Evolutionary conservation across 2,888 invertebrate species (phyloP).

Genomic region (Lamproptera curius): DNA sequence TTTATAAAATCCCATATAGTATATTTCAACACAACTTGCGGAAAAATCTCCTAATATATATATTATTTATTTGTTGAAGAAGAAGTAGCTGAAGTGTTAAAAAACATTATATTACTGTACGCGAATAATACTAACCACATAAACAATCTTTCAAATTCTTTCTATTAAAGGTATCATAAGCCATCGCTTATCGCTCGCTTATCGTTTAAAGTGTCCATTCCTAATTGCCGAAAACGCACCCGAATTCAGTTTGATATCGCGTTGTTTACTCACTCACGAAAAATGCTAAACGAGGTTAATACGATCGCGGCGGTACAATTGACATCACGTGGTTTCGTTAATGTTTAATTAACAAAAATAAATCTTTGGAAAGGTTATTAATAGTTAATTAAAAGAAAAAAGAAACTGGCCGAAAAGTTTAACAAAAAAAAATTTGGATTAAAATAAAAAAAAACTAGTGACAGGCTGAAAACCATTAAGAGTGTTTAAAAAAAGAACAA

Average conservation of each 20-base stretch:
- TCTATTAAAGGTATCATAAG: conserved; percentile 12
- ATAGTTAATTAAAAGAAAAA: background rate
- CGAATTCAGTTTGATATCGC: conserved; percentile 39
- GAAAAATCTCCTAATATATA: too few species aligned
- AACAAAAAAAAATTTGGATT: background rate
- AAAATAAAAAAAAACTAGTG: conserved; percentile 4
- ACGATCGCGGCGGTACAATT: conserved; percentile 30
- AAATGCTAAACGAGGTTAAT: conserved; percentile 38
- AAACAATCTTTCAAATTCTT: conserved; percentile 11
- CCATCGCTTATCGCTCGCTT: conserved; percentile 45
- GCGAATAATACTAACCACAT: background rate
- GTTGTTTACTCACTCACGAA: conserved; percentile 46
- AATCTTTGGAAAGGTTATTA: background rate
- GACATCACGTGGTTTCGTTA: conserved; percentile 27
- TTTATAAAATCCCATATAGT: too few species aligned
- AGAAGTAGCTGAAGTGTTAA: background rate
- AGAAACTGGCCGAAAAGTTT: conserved; percentile 11
- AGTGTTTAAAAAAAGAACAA: conserved; percentile 13
- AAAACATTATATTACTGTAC: background rate
- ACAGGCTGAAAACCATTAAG: background rate
- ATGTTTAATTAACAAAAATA: conserved; percentile 19
- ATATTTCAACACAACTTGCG: too few species aligned
- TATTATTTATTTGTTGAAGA: background rate
- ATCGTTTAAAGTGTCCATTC: conserved; percentile 42
- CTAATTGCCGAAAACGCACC: conserved; percentile 57